These are phyloP conservation scores for Campylorhamphus procurvoides DNA, from an alignment of 2,113 vertebrate species.

Conservation along the genomic window DNA sequence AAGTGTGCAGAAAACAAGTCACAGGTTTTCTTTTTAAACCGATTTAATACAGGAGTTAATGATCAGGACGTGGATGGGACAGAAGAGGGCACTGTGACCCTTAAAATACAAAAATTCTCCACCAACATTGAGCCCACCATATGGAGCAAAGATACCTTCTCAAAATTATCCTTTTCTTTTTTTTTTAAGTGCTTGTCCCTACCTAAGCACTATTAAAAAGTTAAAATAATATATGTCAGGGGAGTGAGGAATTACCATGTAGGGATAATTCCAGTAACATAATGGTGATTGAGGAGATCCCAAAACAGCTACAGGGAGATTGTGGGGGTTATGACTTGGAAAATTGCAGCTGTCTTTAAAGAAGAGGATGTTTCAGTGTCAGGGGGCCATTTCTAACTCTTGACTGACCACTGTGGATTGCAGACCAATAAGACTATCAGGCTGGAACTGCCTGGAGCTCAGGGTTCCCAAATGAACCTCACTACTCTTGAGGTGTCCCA, in stretches of 20 bases:
- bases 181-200: not conserved
- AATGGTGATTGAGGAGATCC: not conserved
- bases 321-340: not conserved
- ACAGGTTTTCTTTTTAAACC: not conserved
- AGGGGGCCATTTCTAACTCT: not conserved
- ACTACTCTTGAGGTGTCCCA: not conserved
- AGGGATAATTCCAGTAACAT: not conserved
- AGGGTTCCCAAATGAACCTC: not conserved
- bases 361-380: not conserved
- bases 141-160: not conserved
- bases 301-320: not conserved
- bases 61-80: not conserved
- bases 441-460: not conserved
- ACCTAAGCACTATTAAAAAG: not conserved
- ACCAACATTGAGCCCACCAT: rapidly evolving
- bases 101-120: not conserved
- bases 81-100: conserved; percentile 45
- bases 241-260: not conserved
- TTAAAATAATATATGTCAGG: not conserved
- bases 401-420: not conserved
- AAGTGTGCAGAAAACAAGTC: not conserved
- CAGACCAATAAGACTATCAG: not conserved
- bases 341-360: not conserved
- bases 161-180: not conserved
- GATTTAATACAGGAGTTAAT: not conserved